These are phyloP conservation scores for Ctenomys sociabilis DNA, from an alignment of 2,113 vertebrate genomes.

Conservation along the genomic window DNA sequence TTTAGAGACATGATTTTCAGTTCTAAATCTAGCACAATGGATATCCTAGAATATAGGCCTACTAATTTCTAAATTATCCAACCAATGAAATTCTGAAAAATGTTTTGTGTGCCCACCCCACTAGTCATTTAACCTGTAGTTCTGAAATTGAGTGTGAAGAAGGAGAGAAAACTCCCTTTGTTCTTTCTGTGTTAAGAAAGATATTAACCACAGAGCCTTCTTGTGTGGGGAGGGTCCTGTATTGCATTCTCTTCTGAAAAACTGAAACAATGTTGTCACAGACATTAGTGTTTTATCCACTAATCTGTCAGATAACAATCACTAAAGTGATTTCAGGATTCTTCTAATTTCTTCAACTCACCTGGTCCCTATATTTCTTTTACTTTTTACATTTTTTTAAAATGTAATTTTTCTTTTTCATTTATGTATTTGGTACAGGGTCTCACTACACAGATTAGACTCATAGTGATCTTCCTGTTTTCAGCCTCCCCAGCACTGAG, in stretches of 20 bases:
- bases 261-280: background rate
- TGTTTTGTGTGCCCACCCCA: background rate
- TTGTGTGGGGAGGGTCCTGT: background rate
- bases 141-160: conserved; percentile 10
- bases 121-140: background rate
- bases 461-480: no score
- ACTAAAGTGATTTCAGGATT: background rate
- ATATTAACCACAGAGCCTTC: background rate
- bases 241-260: background rate
- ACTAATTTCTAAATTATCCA: conserved; percentile 43
- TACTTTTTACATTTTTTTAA: background rate
- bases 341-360: conserved; percentile 13
- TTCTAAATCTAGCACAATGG: conserved; percentile 53
- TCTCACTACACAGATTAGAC: no score
- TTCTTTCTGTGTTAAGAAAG: conserved; percentile 24
- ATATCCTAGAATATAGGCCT: background rate
- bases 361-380: conserved; percentile 38
- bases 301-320: background rate
- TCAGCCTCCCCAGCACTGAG: no score
- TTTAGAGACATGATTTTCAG: conserved; percentile 31
- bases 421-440: no score
- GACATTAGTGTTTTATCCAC: background rate
- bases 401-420: background rate
- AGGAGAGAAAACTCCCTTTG: background rate
- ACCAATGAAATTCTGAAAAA: conserved; percentile 44